Conservation (phyloP, 2,113 vertebrate genomes). For the Bubalus kerabau region DNA sequence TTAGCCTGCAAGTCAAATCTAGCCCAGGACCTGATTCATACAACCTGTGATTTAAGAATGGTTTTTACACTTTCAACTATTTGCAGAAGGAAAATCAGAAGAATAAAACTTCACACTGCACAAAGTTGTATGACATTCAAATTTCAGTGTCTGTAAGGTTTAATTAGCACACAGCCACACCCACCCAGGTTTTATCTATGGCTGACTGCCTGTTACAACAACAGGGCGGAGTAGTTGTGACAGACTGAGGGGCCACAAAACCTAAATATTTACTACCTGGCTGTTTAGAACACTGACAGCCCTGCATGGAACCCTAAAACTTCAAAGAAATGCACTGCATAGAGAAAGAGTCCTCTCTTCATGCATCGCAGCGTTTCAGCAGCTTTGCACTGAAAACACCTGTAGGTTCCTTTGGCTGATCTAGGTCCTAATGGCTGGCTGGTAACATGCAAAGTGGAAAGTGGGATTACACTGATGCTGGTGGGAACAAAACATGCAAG, state of each 20-base stretch:
- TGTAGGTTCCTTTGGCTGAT: background rate
- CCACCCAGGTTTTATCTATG: background rate
- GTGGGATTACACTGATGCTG: accelerated
- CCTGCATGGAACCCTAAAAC: background rate
- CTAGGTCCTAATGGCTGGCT: no score
- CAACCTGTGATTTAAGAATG: background rate
- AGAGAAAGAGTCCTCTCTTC: background rate
- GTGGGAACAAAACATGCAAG: background rate
- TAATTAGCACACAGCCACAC: background rate
- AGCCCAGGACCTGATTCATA: background rate
- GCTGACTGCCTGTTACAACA: background rate
- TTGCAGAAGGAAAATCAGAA: background rate
- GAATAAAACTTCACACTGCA: background rate
- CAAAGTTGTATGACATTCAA: background rate
- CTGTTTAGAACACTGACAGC: background rate
- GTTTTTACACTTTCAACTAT: background rate
- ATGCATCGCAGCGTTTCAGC: background rate
- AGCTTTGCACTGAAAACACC: background rate
- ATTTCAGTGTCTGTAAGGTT: background rate
- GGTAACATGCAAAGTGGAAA: background rate
- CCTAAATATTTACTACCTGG: background rate
- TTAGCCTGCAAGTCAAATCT: background rate
- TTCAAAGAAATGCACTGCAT: background rate
- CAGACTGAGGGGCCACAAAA: background rate
- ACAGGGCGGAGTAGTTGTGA: no score